These are phyloP conservation scores for Eupithecia subumbrata DNA, from an alignment of 2,888 invertebrate genomes.

Conservation along the genomic window DNA sequence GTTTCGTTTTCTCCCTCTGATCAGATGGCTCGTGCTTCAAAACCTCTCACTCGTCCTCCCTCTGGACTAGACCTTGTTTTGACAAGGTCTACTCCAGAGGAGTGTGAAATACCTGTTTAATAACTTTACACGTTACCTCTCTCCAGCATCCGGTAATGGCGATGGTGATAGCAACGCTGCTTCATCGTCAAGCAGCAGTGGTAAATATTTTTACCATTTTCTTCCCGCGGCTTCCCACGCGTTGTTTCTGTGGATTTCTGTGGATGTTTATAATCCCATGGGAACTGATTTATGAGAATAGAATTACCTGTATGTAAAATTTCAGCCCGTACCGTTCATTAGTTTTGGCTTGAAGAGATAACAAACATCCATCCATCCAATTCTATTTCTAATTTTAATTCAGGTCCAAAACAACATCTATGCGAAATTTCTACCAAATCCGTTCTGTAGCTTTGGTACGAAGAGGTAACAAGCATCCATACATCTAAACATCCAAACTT, in stretches of 20 bases:
- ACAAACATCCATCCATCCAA: too few relatives aligned
- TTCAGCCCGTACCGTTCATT: too few relatives aligned
- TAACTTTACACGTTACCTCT: neutral
- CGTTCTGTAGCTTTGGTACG: neutral
- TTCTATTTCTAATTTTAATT: neutral
- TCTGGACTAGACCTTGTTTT: neutral
- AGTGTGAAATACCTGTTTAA: neutral
- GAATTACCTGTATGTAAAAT: too few relatives aligned
- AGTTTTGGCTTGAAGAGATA: too few relatives aligned
- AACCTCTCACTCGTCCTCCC: neutral
- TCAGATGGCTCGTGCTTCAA: neutral
- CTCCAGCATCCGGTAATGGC: neutral
- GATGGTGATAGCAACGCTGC: neutral
- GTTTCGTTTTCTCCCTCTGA: too few relatives aligned
- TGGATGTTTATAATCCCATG: too few relatives aligned
- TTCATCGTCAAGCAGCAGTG: constrained; percentile 1
- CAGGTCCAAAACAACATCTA: neutral
- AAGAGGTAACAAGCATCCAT: neutral
- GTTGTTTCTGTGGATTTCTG: too few relatives aligned
- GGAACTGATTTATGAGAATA: too few relatives aligned
- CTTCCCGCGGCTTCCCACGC: neutral
- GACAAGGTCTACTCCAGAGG: too few relatives aligned
- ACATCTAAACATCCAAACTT: neutral
- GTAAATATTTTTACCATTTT: neutral
- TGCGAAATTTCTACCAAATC: neutral